Conservation (phyloP, 2,113 vertebrate genomes). For the Typhlomys cinereus region DNA sequence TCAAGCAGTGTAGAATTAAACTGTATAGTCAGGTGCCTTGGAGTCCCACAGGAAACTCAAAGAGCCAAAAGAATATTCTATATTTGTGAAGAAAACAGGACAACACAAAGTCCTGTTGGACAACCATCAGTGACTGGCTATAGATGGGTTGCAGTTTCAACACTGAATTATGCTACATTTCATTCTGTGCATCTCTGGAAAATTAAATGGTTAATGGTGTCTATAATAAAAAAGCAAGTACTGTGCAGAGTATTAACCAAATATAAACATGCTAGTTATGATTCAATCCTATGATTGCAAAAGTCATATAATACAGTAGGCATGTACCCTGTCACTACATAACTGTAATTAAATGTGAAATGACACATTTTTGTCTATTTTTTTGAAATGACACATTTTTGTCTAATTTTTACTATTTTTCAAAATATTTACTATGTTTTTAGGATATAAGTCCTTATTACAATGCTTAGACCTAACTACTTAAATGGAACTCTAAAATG, state of each 20-base stretch:
- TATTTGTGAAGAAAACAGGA: background rate
- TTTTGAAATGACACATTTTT: conserved; percentile 13
- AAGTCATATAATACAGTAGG: background rate
- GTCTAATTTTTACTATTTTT: background rate
- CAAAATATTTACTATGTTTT: background rate
- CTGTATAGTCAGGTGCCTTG: background rate
- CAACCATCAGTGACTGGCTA: background rate
- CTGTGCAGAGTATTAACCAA: background rate
- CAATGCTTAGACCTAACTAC: background rate
- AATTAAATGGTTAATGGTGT: background rate
- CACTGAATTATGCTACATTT: background rate
- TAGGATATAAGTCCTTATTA: background rate
- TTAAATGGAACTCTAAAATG: background rate
- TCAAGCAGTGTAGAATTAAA: too few species aligned
- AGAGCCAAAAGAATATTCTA: background rate
- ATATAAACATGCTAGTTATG: background rate
- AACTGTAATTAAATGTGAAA: background rate
- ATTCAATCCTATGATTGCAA: background rate
- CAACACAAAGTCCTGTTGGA: background rate
- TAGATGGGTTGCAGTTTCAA: background rate
- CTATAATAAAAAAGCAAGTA: background rate
- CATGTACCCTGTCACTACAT: background rate
- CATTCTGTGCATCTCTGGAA: background rate
- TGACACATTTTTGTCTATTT: conserved; percentile 1
- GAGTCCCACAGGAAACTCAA: background rate